phyloP scores from a whole-genome alignment of 1,140 invertebrate genomes.

The Phocides pigmalion region DNA sequence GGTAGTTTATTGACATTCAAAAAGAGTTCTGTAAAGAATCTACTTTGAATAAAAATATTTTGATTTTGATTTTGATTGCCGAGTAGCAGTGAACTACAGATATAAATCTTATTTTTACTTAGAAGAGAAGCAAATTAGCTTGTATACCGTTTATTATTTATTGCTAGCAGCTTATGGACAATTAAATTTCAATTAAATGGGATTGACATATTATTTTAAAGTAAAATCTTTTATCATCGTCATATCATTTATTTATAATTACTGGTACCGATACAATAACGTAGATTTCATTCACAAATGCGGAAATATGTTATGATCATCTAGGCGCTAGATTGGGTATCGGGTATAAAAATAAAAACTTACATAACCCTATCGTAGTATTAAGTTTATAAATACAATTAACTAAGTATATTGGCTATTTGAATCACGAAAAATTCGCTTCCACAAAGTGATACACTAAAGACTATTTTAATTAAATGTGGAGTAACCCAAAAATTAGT shows the following conservation, averaged over 20 bases:
- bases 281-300: conserved; percentile 51
- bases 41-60: too few relatives aligned
- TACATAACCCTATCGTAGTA: conserved; percentile 60
- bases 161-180: too few relatives aligned
- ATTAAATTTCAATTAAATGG: too few relatives aligned
- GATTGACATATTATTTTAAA: too few relatives aligned
- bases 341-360: conserved; percentile 77
- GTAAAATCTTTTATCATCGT: too few relatives aligned
- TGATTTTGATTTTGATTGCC: too few relatives aligned
- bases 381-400: conserved; percentile 48
- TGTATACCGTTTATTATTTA: too few relatives aligned
- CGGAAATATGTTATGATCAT: conserved; percentile 47
- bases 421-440: conserved; percentile 36
- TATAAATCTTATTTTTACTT: too few relatives aligned
- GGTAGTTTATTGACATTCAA: too few relatives aligned
- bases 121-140: too few relatives aligned
- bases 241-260: conserved; percentile 71
- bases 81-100: too few relatives aligned
- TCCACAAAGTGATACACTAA: conserved; percentile 34
- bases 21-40: too few relatives aligned
- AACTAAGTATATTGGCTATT: conserved; percentile 39
- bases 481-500: conserved; percentile 5
- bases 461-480: conserved; percentile 1
- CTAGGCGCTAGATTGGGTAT: conserved; percentile 48
- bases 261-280: conserved; percentile 71